A percentile compares a stretch with the other conserved stretches of the same genome.
Evolutionary conservation across 2,113 vertebrate genomes (phyloP).

Genomic region (Sminthopsis crassicaudata): DNA sequence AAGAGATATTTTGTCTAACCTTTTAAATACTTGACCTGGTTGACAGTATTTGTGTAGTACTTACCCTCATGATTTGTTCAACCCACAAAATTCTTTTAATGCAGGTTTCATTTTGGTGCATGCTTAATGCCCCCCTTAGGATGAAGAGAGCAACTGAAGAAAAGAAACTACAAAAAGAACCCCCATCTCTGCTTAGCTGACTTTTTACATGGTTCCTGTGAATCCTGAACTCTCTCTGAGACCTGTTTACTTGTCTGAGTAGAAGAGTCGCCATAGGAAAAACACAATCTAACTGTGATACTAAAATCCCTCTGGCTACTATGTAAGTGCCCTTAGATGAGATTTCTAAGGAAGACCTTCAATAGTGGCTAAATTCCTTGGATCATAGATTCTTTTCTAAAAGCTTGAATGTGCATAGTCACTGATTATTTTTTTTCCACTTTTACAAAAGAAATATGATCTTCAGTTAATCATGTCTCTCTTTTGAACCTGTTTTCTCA

Average conservation of each 20-base stretch:
- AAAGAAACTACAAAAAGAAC: conserved; percentile 34
- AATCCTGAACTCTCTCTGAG: neutral
- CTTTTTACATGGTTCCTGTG: neutral
- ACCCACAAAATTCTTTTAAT: conserved; percentile 75
- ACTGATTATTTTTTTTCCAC: neutral
- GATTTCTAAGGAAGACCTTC: neutral
- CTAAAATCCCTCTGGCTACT: neutral
- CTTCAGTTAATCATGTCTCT: neutral
- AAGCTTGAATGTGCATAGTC: neutral
- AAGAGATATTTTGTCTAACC: conserved; percentile 81
- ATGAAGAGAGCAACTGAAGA: conserved; percentile 52
- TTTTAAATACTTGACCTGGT: conserved; percentile 77
- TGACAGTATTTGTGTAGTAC: conserved; percentile 75
- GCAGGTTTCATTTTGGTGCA: conserved; percentile 58
- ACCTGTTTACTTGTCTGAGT: neutral
- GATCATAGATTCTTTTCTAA: neutral
- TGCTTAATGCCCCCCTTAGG: conserved; percentile 46
- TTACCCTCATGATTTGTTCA: conserved; percentile 74
- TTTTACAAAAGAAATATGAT: neutral
- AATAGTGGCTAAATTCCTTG: neutral
- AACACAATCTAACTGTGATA: too few relatives aligned
- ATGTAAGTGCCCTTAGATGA: neutral
- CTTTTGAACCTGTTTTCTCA: neutral
- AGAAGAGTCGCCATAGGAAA: too few relatives aligned
- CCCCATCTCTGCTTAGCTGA: fast-evolving